phyloP scores from a whole-genome alignment of 1,140 invertebrate species.

The Drosophila leontia region DNA sequence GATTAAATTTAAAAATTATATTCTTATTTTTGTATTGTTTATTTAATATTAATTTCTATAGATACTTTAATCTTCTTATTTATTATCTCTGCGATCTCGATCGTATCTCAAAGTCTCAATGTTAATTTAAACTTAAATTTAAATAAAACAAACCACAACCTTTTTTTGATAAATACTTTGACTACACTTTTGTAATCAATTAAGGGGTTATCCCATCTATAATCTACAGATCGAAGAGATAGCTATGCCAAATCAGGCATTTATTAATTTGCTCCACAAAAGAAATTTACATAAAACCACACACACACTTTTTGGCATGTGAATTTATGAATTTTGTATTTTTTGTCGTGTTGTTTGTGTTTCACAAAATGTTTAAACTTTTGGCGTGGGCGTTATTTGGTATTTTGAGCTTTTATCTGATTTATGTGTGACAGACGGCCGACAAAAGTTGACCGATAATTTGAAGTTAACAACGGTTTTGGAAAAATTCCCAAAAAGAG shows the following conservation, averaged over 20 bases:
- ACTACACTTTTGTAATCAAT: slow-evolving; percentile 20
- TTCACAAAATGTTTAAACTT: slow-evolving; percentile 44
- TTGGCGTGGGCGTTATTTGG: slow-evolving; percentile 49
- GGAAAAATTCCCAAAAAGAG: slow-evolving; percentile 50
- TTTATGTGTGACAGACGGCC: slow-evolving; percentile 74
- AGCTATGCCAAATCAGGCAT: slow-evolving; percentile 2
- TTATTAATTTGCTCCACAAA: slow-evolving; percentile 16
- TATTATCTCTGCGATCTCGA: not conserved
- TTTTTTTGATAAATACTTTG: slow-evolving; percentile 21
- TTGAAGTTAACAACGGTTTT: slow-evolving; percentile 69
- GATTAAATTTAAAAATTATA: not conserved
- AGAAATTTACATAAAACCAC: slow-evolving; percentile 19
- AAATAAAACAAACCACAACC: not conserved
- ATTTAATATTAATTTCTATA: not conserved
- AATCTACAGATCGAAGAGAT: slow-evolving; percentile 20
- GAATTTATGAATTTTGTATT: slow-evolving; percentile 13
- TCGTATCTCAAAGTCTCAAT: not conserved
- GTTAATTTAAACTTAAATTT: slow-evolving; percentile 2
- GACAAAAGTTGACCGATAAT: slow-evolving; percentile 81
- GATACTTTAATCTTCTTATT: too few species aligned
- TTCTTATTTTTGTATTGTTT: not conserved
- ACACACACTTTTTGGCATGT: slow-evolving; percentile 22
- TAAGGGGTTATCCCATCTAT: slow-evolving; percentile 5
- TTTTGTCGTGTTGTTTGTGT: slow-evolving; percentile 5
- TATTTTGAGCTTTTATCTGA: slow-evolving; percentile 65